Conservation (phyloP, 2,888 invertebrate genomes). For the Apeira syringaria region DNA sequence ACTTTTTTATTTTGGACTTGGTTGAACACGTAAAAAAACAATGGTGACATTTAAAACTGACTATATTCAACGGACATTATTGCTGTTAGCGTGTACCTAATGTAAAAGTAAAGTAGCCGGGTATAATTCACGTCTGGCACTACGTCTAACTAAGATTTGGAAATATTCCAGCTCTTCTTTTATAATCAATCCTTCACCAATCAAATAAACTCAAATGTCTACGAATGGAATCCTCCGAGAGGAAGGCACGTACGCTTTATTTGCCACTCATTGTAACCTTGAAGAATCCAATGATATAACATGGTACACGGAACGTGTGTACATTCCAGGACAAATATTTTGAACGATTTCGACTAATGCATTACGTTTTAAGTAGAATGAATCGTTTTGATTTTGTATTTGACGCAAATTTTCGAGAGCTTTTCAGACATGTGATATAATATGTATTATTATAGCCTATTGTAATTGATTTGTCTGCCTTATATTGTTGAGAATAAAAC, state of each 20-base stretch:
- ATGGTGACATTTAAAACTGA: no score
- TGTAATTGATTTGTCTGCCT: no score
- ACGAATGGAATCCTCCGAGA: conserved; percentile 26
- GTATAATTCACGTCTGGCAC: no score
- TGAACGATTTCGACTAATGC: conserved; percentile 42
- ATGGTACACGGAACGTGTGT: conserved; percentile 24
- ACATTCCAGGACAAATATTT: conserved; percentile 54
- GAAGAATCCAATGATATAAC: conserved; percentile 33
- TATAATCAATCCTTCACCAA: conserved; percentile 6
- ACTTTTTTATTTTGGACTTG: no score
- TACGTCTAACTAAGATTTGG: neutral
- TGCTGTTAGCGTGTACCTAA: no score
- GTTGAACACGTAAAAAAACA: no score
- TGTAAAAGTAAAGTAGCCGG: no score
- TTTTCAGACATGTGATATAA: no score
- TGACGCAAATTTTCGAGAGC: no score
- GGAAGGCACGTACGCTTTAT: conserved; percentile 38
- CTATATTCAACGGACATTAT: no score
- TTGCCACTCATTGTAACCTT: conserved; percentile 41
- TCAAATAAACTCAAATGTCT: conserved; percentile 18
- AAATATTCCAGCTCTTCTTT: conserved; percentile 3
- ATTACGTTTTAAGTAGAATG: conserved; percentile 43
- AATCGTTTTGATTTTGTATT: conserved; percentile 38
- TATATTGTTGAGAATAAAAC: no score
- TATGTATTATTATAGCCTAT: no score